Conservation (phyloP, 2,888 invertebrate genomes). For the Noctua fimbriata region DNA sequence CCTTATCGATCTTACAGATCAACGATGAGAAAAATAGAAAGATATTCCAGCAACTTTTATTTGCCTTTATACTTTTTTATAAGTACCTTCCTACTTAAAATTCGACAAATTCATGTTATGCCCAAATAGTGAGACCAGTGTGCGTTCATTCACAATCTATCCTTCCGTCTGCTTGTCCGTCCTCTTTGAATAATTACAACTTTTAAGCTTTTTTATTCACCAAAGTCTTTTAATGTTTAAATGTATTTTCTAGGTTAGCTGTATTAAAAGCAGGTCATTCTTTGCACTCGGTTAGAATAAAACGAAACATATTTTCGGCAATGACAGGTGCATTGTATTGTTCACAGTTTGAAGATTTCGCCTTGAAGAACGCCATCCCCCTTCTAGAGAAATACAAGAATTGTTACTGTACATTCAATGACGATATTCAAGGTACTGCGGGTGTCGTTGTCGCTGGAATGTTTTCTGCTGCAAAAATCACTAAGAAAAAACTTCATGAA, state of each 20-base stretch:
- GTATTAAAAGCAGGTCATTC: background rate
- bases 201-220: background rate
- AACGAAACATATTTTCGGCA: background rate
- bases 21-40: background rate
- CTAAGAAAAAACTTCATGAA: constrained; percentile 94
- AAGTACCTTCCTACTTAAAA: background rate
- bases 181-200: background rate
- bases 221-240: background rate
- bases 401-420: constrained; percentile 98
- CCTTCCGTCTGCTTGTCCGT: background rate
- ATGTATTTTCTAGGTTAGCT: background rate
- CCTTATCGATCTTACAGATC: background rate
- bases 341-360: constrained; percentile 98
- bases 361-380: constrained; percentile 97
- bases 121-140: background rate
- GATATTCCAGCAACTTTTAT: background rate
- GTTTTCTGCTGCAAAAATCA: constrained; percentile 92
- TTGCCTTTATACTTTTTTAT: background rate
- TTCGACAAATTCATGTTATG: background rate
- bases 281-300: background rate
- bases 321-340: background rate
- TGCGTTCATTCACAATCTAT: background rate
- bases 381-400: constrained; percentile 96
- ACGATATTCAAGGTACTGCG: constrained; percentile 99
- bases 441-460: constrained; percentile 97